These are phyloP conservation scores for Caenorhabditis macrosperma DNA, from an alignment of 2,888 invertebrate genomes.

Conservation along the genomic window DNA sequence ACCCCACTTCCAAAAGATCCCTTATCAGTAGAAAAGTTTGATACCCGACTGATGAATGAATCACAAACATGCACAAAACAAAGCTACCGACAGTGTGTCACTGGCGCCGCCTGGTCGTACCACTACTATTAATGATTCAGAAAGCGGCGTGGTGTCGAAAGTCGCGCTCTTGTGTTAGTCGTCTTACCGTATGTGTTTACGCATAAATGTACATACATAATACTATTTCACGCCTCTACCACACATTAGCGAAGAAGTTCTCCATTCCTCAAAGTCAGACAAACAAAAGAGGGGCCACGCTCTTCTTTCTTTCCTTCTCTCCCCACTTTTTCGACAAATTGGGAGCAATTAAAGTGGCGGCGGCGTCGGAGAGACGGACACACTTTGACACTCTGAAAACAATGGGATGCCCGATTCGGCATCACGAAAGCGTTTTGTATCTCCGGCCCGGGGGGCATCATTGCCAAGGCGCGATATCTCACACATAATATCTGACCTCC, in stretches of 20 bases:
- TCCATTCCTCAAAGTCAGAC: not conserved
- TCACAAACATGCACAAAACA: no score
- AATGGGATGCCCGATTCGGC: not conserved
- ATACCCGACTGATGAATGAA: no score
- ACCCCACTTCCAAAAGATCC: no score
- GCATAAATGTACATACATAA: constrained; percentile 1
- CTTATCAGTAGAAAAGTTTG: no score
- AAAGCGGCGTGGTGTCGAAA: no score
- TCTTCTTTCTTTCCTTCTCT: not conserved
- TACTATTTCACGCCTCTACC: not conserved
- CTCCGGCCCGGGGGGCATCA: not conserved
- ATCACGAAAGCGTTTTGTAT: not conserved
- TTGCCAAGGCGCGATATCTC: constrained; percentile 59
- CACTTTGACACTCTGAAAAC: not conserved
- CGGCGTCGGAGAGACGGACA: not conserved
- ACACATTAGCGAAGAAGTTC: not conserved
- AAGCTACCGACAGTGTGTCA: not conserved
- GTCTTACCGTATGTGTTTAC: constrained; percentile 7
- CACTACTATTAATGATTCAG: constrained; percentile 3
- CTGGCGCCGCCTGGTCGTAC: not conserved
- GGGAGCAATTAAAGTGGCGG: constrained; percentile 41
- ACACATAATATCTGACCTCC: constrained; percentile 59
- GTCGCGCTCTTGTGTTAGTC: not conserved
- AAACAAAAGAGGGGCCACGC: not conserved
- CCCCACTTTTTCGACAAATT: constrained; percentile 22